These are phyloP conservation scores for Caenorhabditis remanei DNA, from an alignment of 1,140 invertebrate genomes.

Conservation along the genomic window DNA sequence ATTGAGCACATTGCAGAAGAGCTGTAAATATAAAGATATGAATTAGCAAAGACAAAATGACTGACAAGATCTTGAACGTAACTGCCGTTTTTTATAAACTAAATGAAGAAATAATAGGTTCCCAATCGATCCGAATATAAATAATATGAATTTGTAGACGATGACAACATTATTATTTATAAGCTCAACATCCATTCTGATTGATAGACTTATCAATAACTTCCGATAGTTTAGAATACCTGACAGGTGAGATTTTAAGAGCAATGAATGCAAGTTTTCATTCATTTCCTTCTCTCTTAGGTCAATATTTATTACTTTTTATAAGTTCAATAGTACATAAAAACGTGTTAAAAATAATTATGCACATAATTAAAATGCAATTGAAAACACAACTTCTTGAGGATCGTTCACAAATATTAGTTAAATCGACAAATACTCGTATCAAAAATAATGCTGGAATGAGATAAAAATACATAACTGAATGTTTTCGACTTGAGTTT, in stretches of 20 bases:
- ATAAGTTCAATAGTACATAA: too few species aligned
- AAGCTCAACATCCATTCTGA: not conserved
- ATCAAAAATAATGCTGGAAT: not conserved
- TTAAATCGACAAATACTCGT: not conserved
- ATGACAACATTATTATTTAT: not conserved
- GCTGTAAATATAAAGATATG: not conserved
- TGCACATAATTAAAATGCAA: not conserved
- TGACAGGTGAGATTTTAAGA: not conserved
- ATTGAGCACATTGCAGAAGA: constrained; percentile 17
- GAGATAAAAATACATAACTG: not conserved
- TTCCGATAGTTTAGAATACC: not conserved
- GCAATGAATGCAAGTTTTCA: not conserved
- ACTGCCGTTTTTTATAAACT: not conserved
- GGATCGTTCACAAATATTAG: constrained; percentile 7
- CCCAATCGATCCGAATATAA: not conserved
- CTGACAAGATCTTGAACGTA: not conserved
- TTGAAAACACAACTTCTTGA: not conserved
- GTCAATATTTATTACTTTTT: not conserved
- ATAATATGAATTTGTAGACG: not conserved
- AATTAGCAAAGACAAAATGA: not conserved
- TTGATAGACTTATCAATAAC: not conserved
- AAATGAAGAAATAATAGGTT: constrained; percentile 5
- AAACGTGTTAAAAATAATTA: not conserved
- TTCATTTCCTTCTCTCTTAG: too few species aligned
- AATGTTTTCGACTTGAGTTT: not conserved